Conservation (phyloP, 2,888 invertebrate genomes). For the Drosophila pullipes region DNA sequence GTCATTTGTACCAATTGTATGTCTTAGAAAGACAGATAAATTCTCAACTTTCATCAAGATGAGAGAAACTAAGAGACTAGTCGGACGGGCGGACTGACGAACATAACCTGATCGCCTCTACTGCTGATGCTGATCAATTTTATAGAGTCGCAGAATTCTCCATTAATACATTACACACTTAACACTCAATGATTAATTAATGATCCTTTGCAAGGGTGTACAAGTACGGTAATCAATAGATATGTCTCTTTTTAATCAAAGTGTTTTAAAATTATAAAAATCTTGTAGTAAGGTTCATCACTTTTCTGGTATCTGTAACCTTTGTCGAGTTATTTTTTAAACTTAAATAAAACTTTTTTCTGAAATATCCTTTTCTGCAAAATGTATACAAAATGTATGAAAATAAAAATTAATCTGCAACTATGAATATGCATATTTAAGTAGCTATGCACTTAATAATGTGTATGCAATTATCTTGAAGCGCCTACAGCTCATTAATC, state of each 20-base stretch:
- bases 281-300: background rate
- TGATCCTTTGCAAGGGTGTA: background rate
- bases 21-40: background rate
- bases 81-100: background rate
- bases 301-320: background rate
- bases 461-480: background rate
- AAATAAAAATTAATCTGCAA: background rate
- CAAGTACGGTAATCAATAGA: background rate
- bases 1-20: background rate
- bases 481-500: slow-evolving; percentile 5
- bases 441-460: background rate
- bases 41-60: background rate
- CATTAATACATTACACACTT: background rate
- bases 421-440: background rate
- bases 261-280: background rate
- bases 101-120: background rate
- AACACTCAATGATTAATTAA: background rate
- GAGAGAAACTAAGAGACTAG: background rate
- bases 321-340: background rate
- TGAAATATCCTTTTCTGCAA: no score
- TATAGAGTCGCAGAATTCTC: background rate
- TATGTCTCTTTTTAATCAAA: background rate
- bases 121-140: background rate
- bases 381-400: background rate
- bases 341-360: background rate